These are phyloP conservation scores for Andrena cerasifolii DNA, from an alignment of 1,140 invertebrate genomes.

Conservation along the genomic window DNA sequence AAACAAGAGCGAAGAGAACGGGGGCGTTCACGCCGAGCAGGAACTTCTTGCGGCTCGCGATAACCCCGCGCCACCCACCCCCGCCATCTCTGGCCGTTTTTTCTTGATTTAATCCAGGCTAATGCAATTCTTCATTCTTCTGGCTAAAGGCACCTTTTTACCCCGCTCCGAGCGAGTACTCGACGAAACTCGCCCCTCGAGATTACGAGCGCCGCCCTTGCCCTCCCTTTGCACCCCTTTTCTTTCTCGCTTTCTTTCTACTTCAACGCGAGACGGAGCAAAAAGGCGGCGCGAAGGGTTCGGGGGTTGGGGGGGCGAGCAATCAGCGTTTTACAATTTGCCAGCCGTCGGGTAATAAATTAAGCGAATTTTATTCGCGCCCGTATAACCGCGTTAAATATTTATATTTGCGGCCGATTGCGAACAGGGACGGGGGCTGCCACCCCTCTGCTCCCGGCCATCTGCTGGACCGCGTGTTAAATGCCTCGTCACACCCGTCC, in stretches of 20 bases:
- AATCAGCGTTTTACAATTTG: slow-evolving; percentile 68
- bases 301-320: slow-evolving; percentile 28
- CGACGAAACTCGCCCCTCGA: slow-evolving; percentile 53
- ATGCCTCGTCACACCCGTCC: slow-evolving; percentile 49
- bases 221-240: not conserved
- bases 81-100: slow-evolving; percentile 1
- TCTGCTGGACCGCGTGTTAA: slow-evolving; percentile 40
- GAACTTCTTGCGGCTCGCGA: slow-evolving; percentile 16
- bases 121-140: slow-evolving; percentile 60
- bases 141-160: slow-evolving; percentile 45
- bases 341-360: slow-evolving; percentile 65
- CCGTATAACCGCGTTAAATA: slow-evolving; percentile 64
- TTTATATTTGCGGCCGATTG: slow-evolving; percentile 63
- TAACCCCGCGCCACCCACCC: not conserved
- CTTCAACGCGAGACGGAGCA: not conserved
- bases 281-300: not conserved
- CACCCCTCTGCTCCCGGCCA: slow-evolving; percentile 27
- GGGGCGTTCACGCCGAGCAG: slow-evolving; percentile 13
- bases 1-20: no score
- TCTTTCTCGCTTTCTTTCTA: not conserved
- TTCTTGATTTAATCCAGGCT: slow-evolving; percentile 57
- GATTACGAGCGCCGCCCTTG: slow-evolving; percentile 47
- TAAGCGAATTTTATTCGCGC: slow-evolving; percentile 67
- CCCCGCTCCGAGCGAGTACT: slow-evolving; percentile 33
- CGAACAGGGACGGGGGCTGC: slow-evolving; percentile 15